Evolutionary conservation across 1,140 invertebrate species (phyloP).

Genomic region (Bombus pascuorum): DNA sequence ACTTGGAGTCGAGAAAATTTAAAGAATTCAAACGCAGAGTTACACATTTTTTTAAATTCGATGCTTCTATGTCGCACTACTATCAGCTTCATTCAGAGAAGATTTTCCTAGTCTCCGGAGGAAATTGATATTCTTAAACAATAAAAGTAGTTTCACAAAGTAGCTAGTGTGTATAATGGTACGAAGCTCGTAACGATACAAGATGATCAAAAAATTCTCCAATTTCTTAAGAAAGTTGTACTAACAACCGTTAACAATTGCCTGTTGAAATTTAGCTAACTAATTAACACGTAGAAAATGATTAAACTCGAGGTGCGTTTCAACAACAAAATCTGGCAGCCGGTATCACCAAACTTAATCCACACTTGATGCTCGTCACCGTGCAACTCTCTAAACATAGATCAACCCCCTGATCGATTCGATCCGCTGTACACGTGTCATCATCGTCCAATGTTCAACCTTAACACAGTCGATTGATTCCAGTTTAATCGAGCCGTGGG

Average conservation of each 20-base stretch:
- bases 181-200: no score
- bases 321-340: neutral
- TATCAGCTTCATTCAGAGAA: no score
- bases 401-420: conserved; percentile 57
- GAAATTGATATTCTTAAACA: no score
- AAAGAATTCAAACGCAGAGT: neutral
- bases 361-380: neutral
- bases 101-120: no score
- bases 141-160: no score
- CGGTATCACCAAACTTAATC: neutral
- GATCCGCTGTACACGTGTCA: conserved; percentile 48
- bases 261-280: no score
- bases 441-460: conserved; percentile 27
- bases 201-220: no score
- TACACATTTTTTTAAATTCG: neutral
- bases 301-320: no score
- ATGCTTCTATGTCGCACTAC: neutral
- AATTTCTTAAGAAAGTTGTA: no score
- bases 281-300: no score
- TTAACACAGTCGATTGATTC: conserved; percentile 61
- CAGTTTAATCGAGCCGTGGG: conserved; percentile 46
- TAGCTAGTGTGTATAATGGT: no score
- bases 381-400: conserved; percentile 55
- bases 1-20: neutral
- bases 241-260: no score